Percentiles rank a stretch among this genome's conserved stretches.
These are phyloP conservation scores for Chaenogobius annularis DNA, from an alignment of 2,113 vertebrate genomes.

Conservation along the genomic window DNA sequence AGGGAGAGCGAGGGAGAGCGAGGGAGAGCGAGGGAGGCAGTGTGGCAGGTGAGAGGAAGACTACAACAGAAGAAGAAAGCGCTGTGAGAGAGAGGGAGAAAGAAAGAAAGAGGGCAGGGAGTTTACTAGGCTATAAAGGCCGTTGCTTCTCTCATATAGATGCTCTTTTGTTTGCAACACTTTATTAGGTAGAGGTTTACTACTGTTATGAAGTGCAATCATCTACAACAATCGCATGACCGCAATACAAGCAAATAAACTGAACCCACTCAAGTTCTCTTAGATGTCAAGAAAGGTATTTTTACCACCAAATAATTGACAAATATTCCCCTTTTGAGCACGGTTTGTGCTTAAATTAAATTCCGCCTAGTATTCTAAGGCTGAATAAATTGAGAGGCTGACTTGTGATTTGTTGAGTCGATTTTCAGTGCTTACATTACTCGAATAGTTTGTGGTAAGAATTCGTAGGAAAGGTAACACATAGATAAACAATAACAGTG, in stretches of 20 bases:
- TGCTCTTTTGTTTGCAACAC: slow-evolving; percentile 48
- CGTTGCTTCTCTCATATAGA: slow-evolving; percentile 36
- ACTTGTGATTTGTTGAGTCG: too few species aligned
- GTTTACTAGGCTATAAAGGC: slow-evolving; percentile 44
- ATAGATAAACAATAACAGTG: too few species aligned
- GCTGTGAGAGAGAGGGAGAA: not conserved
- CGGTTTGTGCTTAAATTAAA: not conserved
- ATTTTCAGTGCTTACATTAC: too few species aligned
- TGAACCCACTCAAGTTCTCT: too few species aligned
- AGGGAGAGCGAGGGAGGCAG: not conserved
- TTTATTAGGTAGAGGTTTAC: not conserved
- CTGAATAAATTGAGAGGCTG: too few species aligned
- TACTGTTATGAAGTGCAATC: not conserved
- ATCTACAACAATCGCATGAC: not conserved
- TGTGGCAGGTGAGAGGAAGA: slow-evolving; percentile 2
- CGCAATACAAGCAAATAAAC: not conserved
- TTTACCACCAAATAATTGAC: too few species aligned
- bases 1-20: not conserved
- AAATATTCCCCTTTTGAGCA: not conserved
- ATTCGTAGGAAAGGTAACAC: too few species aligned
- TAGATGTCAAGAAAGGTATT: too few species aligned
- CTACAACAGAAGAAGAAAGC: slow-evolving; percentile 2
- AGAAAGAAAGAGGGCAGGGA: not conserved
- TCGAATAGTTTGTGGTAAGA: too few species aligned
- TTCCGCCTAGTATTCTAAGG: not conserved